phyloP scores from a whole-genome alignment of 2,113 vertebrate species.

The Cyphomyrus discorhynchus region DNA sequence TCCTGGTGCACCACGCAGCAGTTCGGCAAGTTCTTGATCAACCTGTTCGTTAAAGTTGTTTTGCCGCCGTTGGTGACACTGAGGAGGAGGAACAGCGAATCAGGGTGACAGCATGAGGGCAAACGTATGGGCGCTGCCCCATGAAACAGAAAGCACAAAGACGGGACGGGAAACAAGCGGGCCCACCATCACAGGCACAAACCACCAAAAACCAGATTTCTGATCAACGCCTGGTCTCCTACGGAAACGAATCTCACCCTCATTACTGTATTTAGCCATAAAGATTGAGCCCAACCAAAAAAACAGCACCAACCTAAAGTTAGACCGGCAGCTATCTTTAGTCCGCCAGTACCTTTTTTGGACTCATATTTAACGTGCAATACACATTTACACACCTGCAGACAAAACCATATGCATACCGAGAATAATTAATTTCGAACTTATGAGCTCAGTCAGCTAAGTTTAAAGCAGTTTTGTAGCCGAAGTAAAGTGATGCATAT shows the following conservation, averaged over 20 bases:
- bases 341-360: background rate
- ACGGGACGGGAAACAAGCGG: background rate
- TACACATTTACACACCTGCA: background rate
- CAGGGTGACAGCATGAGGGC: background rate
- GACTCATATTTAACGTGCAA: background rate
- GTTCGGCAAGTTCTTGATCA: slow-evolving; percentile 62
- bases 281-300: background rate
- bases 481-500: background rate
- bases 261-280: background rate
- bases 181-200: background rate
- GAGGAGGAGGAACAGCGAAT: slow-evolving; percentile 22
- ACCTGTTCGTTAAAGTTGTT: slow-evolving; percentile 64
- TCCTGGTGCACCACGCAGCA: slow-evolving; percentile 73
- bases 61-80: slow-evolving; percentile 76
- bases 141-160: background rate
- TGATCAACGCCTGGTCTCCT: background rate
- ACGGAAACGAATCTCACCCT: background rate
- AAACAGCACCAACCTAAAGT: background rate
- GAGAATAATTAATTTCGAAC: background rate
- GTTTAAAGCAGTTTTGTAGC: background rate
- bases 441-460: background rate
- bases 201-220: background rate
- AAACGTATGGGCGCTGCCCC: background rate
- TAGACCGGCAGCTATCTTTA: background rate
- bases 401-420: background rate